Base-by-base conservation (phyloP, 2,888 invertebrate species). In the Gastracanthus pulcherrimus region DNA sequence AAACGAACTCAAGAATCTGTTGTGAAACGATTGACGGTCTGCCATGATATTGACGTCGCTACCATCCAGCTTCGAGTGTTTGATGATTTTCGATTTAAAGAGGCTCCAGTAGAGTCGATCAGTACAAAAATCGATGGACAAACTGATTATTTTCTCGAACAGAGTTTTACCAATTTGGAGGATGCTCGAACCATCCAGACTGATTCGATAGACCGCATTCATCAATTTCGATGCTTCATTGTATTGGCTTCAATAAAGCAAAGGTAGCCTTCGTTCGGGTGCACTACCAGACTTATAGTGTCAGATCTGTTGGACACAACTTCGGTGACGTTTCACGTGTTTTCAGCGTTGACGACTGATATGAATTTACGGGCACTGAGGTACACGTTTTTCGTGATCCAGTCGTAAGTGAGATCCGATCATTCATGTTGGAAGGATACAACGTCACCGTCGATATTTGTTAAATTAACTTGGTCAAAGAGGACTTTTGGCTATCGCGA, bases 51-150 rank as follows among this genome's bases (percentile, higher is more conserved):
- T 34, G 2, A 66, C 75, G 3, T 76, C 66, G n/a, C 23, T 66
- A n/a, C 75, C 75, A 13, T 76, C 66, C 0, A 76, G 36, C 3
- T 76, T 66, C 5, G 38, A 36, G 11, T 51, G 36, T n/a, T 66
- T 13, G 19, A 76, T 76, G 6, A 55, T 2, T 3, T 26, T 19
- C n/a, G 6, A 13, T 13, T 11, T 3, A 1, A 38, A 26, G 4
- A 23, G 19, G 11, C 26, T 66, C 66, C 75, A 76, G 45, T 76
- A 76, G 0, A 76, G 23, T 29, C 66, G 48, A 23, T 76, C 51
- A n/a, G 36, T 19, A 13, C 36, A 16, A n/a, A n/a, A 76, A 38
- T 76, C 75, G 11, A 76, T 66, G 2, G 38, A 38, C 51, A 76
- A 19, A n/a, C 31, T 64, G 2, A 4, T 16, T 2, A 74, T 62